Conservation (phyloP, 2,888 invertebrate genomes). For the Carpatolechia fugitivella region DNA sequence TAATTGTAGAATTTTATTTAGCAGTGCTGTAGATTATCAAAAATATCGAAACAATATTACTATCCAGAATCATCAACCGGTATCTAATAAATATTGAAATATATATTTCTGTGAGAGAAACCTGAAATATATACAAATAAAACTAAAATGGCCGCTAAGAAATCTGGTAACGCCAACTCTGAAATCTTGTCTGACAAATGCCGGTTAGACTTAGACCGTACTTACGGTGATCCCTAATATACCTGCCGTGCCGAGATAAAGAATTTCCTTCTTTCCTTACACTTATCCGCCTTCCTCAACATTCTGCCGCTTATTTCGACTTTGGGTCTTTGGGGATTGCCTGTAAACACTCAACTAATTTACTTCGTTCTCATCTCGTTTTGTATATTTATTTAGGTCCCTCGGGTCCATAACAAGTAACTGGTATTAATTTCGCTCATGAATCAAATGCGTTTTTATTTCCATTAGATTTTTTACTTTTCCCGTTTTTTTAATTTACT, state of each 20-base stretch:
- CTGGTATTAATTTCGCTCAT: too few relatives aligned
- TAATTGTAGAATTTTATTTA: too few relatives aligned
- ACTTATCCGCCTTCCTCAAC: constrained; percentile 7
- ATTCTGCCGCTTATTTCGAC: constrained; percentile 24
- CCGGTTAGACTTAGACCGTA: constrained; percentile 22
- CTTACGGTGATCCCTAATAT: constrained; percentile 21
- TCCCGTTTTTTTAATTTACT: too few relatives aligned
- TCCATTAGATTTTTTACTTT: too few relatives aligned
- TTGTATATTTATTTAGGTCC: background rate
- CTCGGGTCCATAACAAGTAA: background rate
- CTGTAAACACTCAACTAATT: constrained; percentile 19
- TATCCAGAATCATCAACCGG: too few relatives aligned
- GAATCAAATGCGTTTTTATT: too few relatives aligned
- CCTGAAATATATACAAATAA: constrained; percentile 1
- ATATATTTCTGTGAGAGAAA: too few relatives aligned
- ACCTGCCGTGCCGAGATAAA: constrained; percentile 26
- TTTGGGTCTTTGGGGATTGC: constrained; percentile 21
- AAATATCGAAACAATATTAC: background rate
- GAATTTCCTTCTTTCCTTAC: constrained; percentile 14
- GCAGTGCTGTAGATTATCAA: too few relatives aligned
- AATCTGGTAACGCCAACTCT: background rate
- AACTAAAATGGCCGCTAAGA: background rate
- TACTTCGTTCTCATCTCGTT: background rate
- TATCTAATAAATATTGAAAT: too few relatives aligned
- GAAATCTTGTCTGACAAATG: constrained; percentile 28